These are phyloP conservation scores for Neopipo cinnamomea DNA, from an alignment of 2,113 vertebrate species.

Conservation along the genomic window DNA sequence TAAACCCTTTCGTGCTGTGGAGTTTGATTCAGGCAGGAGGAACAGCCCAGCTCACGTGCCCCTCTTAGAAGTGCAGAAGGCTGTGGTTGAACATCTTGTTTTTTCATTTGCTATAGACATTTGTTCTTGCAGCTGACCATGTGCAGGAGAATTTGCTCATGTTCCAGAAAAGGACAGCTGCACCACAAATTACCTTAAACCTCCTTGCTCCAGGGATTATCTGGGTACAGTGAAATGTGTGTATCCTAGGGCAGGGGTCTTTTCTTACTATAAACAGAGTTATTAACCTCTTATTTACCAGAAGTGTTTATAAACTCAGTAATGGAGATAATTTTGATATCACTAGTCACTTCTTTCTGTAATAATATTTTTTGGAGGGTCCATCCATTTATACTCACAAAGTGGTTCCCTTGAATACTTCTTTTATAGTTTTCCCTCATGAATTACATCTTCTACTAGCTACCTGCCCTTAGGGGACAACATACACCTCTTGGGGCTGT, in stretches of 20 bases:
- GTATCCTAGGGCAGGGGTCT: conserved; percentile 65
- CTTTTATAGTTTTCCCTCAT: background rate
- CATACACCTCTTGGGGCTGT: background rate
- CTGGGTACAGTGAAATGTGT: conserved; percentile 74
- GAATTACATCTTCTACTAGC: background rate
- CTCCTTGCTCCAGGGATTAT: conserved; percentile 86
- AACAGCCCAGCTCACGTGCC: conserved; percentile 52
- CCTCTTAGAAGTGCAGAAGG: conserved; percentile 30
- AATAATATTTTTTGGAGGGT: background rate
- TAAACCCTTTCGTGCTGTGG: conserved; percentile 63
- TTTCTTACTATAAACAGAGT: conserved; percentile 62
- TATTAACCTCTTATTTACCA: conserved; percentile 70
- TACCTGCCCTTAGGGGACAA: background rate
- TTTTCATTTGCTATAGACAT: conserved; percentile 84
- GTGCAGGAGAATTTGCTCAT: conserved; percentile 84
- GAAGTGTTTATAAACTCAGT: background rate
- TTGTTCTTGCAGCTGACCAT: conserved; percentile 90
- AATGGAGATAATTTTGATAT: background rate
- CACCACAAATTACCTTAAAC: conserved; percentile 86
- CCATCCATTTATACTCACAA: background rate
- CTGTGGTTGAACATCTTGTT: conserved; percentile 78
- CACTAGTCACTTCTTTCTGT: background rate
- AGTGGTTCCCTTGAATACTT: background rate
- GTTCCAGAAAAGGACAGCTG: conserved; percentile 90
- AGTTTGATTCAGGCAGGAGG: conserved; percentile 53